Evolutionary conservation across 2,797 vertebrate genomes (phyloP).

Genomic region (Neosilurus mollespiculum): DNA sequence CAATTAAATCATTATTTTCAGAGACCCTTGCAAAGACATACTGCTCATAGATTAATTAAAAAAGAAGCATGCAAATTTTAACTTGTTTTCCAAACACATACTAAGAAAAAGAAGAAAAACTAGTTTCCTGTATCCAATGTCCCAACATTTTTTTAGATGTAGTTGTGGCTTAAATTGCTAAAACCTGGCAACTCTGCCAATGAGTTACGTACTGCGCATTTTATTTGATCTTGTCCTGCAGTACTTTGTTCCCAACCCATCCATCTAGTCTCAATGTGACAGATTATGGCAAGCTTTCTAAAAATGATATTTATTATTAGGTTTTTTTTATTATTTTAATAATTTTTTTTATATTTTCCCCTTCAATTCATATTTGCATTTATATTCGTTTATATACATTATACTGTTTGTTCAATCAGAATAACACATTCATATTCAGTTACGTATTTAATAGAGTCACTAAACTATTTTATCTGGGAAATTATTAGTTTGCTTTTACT

Average conservation of each 20-base stretch:
- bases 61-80: not conserved
- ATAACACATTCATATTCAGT: not conserved
- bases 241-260: not conserved
- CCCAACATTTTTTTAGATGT: not conserved
- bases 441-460: not conserved
- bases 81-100: not conserved
- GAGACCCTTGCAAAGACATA: not conserved
- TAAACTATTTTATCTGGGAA: not conserved
- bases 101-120: not conserved
- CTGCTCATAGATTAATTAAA: not conserved
- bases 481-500: slow-evolving; percentile 5
- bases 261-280: not conserved
- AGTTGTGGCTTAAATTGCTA: no score
- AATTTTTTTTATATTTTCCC: not conserved
- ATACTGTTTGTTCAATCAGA: not conserved
- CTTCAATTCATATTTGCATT: not conserved
- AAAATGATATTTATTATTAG: not conserved
- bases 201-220: not conserved
- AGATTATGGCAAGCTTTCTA: not conserved
- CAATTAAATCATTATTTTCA: not conserved
- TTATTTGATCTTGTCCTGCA: not conserved
- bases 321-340: no score
- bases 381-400: not conserved
- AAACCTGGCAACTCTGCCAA: not conserved
- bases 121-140: not conserved